Evolutionary conservation across 1,140 invertebrate species (phyloP), one percentile per base, ranked within the genome.

Genomic region (Atta texana): DNA sequence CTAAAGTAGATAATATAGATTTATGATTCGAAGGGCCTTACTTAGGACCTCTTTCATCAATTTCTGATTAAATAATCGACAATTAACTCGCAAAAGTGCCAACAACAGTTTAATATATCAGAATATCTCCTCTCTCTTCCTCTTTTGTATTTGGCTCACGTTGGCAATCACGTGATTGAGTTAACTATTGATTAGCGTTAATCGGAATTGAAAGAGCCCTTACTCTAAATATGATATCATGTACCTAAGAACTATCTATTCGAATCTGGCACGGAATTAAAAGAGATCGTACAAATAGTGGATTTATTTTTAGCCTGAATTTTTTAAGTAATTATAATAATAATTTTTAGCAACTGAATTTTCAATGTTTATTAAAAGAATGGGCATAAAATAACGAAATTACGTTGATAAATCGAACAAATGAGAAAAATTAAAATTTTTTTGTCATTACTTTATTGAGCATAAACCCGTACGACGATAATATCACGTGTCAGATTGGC

Each of bases 401-500:
- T 31, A 21, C 64, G 10, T 3, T 77, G 21, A 77, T 63, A 77
- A 18, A 64, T 16, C 6, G 12, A 66, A 51, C 10, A 39, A 66
- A 66, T 69, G 5, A 31, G 39, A 12, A 12, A 24, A 66, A 21
- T 49, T 31, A 66, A 51, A 64, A 77, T 55, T 14, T 49, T 24
- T 64, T 51, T 51, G 14, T 34, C 14, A 6, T 78, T 51, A 78
- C 18, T 66, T 78, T 51, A 21, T 53, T 24, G 24, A 78, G 24
- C n/a, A n/a, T 66, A 12, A 66, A 78, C 59, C 10, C 61, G 2
- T n/a, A 59, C 8, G 61, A 2, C 24, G 34, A 31, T 78, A 24
- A 18, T 49, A 55, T 81, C 64, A 74, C 55, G 14, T 68, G 44
- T 68, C 28, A 80, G 18, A 12, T 63, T 74, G 53, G 34, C 34